Conservation (phyloP, 2,888 invertebrate genomes). For the Diaperis boleti region DNA sequence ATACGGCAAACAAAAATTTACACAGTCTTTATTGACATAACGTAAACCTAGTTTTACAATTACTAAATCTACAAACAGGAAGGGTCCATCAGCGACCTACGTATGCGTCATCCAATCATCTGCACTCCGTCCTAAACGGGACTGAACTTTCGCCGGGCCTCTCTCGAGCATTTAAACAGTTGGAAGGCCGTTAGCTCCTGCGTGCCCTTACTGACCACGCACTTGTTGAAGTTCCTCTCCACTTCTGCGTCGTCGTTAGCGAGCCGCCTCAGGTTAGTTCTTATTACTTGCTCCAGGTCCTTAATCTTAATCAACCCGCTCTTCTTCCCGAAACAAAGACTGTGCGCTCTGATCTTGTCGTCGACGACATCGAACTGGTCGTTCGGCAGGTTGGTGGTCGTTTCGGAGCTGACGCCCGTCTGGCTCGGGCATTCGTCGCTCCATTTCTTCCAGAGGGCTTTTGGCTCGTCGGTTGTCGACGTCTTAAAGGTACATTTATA, state of each 20-base stretch:
- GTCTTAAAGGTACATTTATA: too few species aligned
- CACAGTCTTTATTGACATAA: too few species aligned
- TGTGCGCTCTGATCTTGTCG: conserved; percentile 48
- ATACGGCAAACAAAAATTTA: too few species aligned
- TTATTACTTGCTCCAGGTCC: not conserved
- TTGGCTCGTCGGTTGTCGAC: conserved; percentile 2
- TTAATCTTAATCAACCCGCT: not conserved
- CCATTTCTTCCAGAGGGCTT: conserved; percentile 12
- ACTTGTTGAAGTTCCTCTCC: conserved; percentile 23
- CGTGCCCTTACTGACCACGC: conserved; percentile 15
- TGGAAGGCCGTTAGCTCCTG: conserved; percentile 19
- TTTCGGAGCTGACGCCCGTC: conserved; percentile 9
- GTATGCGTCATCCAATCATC: too few species aligned
- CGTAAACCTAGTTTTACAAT: too few species aligned
- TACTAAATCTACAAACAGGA: too few species aligned
- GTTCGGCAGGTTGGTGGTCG: conserved; percentile 34
- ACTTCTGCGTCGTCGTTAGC: conserved; percentile 12
- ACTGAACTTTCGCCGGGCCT: not conserved
- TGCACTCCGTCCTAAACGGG: too few species aligned
- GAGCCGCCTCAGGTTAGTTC: not conserved
- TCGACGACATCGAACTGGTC: conserved; percentile 53
- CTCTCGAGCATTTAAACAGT: not conserved
- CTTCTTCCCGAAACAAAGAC: conserved; percentile 29
- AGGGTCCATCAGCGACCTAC: too few species aligned
- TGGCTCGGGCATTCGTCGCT: conserved; percentile 8